phyloP scores from a whole-genome alignment of 2,888 invertebrate species.

The Apotomis capreana region DNA sequence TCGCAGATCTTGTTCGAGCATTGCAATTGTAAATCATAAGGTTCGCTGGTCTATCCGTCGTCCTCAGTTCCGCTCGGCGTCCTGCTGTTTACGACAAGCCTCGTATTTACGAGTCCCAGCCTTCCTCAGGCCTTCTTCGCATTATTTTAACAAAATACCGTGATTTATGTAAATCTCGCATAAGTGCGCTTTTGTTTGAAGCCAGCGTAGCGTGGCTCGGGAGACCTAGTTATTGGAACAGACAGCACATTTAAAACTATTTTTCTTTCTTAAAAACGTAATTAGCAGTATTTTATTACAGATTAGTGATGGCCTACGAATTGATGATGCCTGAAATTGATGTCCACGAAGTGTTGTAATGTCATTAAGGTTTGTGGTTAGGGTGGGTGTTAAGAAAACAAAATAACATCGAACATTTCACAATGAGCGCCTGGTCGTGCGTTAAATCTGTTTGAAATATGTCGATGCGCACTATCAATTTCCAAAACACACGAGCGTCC shows the following conservation, averaged over 20 bases:
- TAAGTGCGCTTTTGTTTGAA: conserved; percentile 30
- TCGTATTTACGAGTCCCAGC: conserved; percentile 82
- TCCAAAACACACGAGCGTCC: conserved; percentile 29
- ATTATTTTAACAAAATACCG: conserved; percentile 81
- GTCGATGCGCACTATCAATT: conserved; percentile 29
- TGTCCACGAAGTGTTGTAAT: too few species aligned
- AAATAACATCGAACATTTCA: conserved; percentile 8
- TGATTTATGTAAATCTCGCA: conserved; percentile 74
- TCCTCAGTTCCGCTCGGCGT: conserved; percentile 65
- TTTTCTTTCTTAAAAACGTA: neutral
- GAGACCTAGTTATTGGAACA: conserved; percentile 16
- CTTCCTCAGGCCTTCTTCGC: conserved; percentile 70
- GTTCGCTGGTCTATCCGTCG: conserved; percentile 73
- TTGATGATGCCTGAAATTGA: too few species aligned
- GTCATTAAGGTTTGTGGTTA: neutral
- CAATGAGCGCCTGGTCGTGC: neutral
- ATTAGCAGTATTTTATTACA: neutral
- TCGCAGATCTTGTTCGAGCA: conserved; percentile 39
- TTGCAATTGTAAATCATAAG: conserved; percentile 72
- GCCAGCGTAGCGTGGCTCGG: conserved; percentile 7
- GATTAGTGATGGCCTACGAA: too few species aligned
- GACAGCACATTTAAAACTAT: neutral
- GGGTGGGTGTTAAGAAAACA: conserved; percentile 3
- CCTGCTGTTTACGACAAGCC: conserved; percentile 72
- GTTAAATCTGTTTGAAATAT: conserved; percentile 18